Conservation (phyloP, 2,888 invertebrate species). For the Rhingia rostrata region DNA sequence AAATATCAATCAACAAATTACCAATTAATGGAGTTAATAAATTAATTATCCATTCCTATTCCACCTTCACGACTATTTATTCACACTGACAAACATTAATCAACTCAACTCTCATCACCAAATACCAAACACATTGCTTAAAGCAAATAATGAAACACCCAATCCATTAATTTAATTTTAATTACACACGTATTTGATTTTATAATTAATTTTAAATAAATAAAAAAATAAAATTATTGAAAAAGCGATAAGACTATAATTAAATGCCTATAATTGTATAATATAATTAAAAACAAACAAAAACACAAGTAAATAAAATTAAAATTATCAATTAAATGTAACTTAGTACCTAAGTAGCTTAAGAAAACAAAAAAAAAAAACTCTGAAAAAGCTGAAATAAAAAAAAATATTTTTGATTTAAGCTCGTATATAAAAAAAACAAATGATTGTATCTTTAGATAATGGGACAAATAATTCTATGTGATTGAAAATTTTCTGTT, state of each 20-base stretch:
- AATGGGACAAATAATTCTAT: conserved; percentile 54
- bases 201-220: conserved; percentile 10
- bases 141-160: conserved; percentile 1
- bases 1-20: too few species aligned
- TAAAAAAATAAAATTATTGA: conserved; percentile 19
- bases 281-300: conserved; percentile 56
- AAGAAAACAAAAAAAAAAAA: conserved; percentile 29
- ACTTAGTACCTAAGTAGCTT: conserved; percentile 74
- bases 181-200: background rate
- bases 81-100: conserved; percentile 6
- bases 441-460: conserved; percentile 36
- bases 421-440: conserved; percentile 17
- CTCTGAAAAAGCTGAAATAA: conserved; percentile 30
- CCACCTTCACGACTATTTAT: background rate
- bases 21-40: too few species aligned
- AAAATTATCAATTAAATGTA: conserved; percentile 74
- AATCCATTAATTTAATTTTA: background rate
- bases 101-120: conserved; percentile 34
- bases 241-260: conserved; percentile 74
- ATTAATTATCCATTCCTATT: too few species aligned
- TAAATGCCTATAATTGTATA: conserved; percentile 73
- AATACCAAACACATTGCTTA: background rate
- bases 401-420: conserved; percentile 42
- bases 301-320: conserved; percentile 30
- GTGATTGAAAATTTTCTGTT: conserved; percentile 38